Conservation (phyloP, 2,113 vertebrate species). For the Talpa occidentalis region DNA sequence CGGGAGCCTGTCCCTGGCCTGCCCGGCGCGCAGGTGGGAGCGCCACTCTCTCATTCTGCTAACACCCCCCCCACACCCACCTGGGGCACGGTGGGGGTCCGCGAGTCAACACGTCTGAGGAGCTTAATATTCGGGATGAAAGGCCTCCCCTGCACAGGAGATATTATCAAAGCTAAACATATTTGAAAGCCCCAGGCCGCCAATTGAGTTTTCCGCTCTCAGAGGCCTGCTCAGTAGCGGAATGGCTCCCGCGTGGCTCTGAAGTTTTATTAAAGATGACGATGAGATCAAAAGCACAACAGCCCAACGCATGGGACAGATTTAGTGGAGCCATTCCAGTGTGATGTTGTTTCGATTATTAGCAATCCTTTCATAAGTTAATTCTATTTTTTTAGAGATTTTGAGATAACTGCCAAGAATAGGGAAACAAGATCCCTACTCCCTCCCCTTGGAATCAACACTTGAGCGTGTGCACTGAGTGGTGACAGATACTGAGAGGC, state of each 20-base stretch:
- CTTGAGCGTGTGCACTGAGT: neutral
- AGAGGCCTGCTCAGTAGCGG: constrained; percentile 61
- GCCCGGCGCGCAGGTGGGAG: neutral
- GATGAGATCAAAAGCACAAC: constrained; percentile 38
- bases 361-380: neutral
- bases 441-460: neutral
- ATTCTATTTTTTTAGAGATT: neutral
- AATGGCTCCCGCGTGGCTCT: constrained; percentile 55
- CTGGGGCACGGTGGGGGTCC: neutral
- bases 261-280: constrained; percentile 66
- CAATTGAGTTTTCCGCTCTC: constrained; percentile 38
- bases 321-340: fast-evolving
- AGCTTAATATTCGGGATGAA: constrained; percentile 61
- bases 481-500: neutral
- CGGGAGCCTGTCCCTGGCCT: neutral
- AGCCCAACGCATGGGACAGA: neutral
- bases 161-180: constrained; percentile 73
- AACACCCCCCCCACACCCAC: neutral
- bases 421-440: neutral
- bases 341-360: neutral
- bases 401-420: neutral
- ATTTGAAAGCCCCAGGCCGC: constrained; percentile 64
- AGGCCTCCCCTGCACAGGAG: constrained; percentile 44
- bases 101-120: neutral
- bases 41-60: too few species aligned